Evolutionary conservation across 2,113 vertebrate species (phyloP).

Genomic region (Pelecanoides urinatrix): DNA sequence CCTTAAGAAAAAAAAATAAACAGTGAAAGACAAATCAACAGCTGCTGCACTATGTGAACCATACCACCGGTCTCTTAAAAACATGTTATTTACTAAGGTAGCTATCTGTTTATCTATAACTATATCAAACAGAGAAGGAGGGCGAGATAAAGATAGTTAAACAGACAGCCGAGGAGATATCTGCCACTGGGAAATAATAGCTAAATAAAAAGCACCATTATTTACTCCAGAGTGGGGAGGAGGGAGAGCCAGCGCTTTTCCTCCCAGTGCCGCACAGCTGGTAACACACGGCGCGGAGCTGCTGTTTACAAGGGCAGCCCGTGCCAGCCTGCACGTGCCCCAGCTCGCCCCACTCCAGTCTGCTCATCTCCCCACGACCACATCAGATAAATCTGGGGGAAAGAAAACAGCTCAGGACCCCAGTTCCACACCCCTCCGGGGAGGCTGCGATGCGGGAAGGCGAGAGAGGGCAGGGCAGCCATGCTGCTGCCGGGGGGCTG

Average conservation of each 20-base stretch:
- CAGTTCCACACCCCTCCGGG: accelerated
- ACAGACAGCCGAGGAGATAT: constrained; percentile 58
- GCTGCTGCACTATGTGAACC: constrained; percentile 67
- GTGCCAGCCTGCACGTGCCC: accelerated
- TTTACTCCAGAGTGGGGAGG: constrained; percentile 42
- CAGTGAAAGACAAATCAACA: constrained; percentile 70
- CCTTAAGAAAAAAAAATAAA: constrained; percentile 62
- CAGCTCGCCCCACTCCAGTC: not conserved
- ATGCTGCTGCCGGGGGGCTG: not conserved
- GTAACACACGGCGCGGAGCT: not conserved
- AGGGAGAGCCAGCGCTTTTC: not conserved
- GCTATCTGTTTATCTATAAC: constrained; percentile 72
- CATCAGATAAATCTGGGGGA: not conserved
- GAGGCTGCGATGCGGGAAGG: not conserved
- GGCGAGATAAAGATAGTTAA: constrained; percentile 66
- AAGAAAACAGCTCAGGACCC: not conserved
- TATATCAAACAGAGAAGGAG: constrained; percentile 59
- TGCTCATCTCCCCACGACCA: accelerated
- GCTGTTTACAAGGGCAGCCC: not conserved
- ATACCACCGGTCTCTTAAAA: constrained; percentile 53
- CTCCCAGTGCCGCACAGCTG: not conserved
- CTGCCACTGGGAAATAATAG: constrained; percentile 65
- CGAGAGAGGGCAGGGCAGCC: accelerated
- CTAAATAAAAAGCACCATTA: constrained; percentile 65
- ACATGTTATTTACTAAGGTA: constrained; percentile 69